Evolutionary conservation across 2,113 vertebrate genomes (phyloP).

Genomic region (Platysternon megacephalum): DNA sequence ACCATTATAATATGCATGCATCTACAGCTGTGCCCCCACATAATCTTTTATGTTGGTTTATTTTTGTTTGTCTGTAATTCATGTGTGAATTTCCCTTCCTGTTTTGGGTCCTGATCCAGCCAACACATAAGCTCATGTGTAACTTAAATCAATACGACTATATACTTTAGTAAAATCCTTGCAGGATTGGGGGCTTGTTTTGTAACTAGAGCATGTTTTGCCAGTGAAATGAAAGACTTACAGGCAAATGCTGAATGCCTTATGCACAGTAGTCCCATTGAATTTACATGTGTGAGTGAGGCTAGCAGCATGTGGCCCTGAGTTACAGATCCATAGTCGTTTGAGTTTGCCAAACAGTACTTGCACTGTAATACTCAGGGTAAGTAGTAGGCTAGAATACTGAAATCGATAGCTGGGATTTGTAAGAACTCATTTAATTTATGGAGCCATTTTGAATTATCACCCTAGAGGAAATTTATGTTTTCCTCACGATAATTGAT

Average conservation of each 20-base stretch:
- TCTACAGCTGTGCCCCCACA: neutral
- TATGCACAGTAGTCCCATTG: neutral
- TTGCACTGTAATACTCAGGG: neutral
- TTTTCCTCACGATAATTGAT: neutral
- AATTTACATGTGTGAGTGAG: neutral
- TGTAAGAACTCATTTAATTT: neutral
- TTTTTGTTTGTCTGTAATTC: neutral
- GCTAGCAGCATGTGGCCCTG: neutral
- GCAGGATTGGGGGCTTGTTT: slow-evolving; percentile 3
- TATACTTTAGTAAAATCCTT: slow-evolving; percentile 6
- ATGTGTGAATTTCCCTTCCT: neutral
- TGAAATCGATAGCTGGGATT: neutral
- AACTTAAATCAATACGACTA: neutral
- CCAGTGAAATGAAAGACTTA: slow-evolving; percentile 13
- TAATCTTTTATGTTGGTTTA: neutral
- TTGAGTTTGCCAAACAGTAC: neutral
- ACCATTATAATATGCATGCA: neutral
- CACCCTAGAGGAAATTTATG: neutral
- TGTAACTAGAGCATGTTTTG: neutral
- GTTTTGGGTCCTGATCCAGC: neutral
- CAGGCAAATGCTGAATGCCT: neutral
- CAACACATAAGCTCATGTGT: neutral
- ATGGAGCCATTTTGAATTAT: neutral
- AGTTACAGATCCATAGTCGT: neutral
- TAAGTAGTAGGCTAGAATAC: neutral